These are phyloP conservation scores for Coenonympha glycerion DNA, from an alignment of 2,888 invertebrate genomes.

Conservation along the genomic window DNA sequence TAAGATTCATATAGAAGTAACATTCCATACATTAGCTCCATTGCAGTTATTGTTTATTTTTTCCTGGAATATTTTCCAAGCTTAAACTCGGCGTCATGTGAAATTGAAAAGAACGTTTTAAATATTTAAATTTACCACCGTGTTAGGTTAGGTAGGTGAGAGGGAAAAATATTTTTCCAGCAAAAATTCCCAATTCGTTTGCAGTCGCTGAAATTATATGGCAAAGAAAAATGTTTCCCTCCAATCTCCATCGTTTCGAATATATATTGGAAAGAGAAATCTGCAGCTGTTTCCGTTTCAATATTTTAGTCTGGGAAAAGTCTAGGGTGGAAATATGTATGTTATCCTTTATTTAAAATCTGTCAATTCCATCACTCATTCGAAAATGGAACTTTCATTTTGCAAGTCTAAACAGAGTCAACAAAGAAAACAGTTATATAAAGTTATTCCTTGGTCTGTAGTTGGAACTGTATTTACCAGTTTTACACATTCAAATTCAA, in stretches of 20 bases:
- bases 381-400: not conserved
- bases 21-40: no score
- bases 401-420: not conserved
- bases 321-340: constrained; percentile 1
- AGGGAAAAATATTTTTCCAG: constrained; percentile 16
- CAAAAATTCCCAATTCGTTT: constrained; percentile 20
- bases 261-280: constrained; percentile 23
- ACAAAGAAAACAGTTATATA: not conserved
- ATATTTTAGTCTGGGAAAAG: constrained; percentile 5
- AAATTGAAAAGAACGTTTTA: constrained; percentile 10
- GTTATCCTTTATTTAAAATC: not conserved
- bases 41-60: not conserved
- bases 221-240: constrained; percentile 22
- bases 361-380: not conserved
- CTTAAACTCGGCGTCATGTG: not conserved
- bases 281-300: constrained; percentile 23
- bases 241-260: constrained; percentile 21
- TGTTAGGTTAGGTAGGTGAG: constrained; percentile 2
- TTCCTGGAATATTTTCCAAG: not conserved
- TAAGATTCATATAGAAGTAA: no score
- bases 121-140: constrained; percentile 14
- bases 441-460: no score
- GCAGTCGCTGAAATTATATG: constrained; percentile 20
- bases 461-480: not conserved
- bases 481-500: no score